phyloP scores from a whole-genome alignment of 2,888 invertebrate genomes.

The Dynastes tityus region DNA sequence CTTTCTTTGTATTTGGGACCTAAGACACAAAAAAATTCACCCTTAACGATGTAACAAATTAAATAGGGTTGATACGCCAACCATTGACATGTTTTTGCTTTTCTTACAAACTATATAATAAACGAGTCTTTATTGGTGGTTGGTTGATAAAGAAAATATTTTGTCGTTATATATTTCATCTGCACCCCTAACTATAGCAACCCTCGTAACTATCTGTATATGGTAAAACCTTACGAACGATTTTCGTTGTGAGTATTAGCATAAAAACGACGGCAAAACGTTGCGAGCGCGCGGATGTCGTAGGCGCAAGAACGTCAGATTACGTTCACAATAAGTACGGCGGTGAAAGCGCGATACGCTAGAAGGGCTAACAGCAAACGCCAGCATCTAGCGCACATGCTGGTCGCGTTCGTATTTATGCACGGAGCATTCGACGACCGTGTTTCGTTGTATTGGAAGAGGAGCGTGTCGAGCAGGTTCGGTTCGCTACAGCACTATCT shows the following conservation, averaged over 20 bases:
- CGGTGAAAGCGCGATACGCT: constrained; percentile 15
- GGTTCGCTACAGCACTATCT: constrained; percentile 25
- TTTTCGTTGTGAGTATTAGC: background rate
- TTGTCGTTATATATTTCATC: too few relatives aligned
- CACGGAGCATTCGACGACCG: constrained; percentile 13
- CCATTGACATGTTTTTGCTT: too few relatives aligned
- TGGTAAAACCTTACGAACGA: too few relatives aligned
- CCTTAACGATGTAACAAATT: too few relatives aligned
- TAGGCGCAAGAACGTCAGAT: constrained; percentile 20
- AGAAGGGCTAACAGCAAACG: constrained; percentile 34
- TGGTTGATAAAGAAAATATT: too few relatives aligned
- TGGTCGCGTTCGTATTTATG: constrained; percentile 27
- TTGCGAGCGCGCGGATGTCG: constrained; percentile 9
- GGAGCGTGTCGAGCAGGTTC: constrained; percentile 11
- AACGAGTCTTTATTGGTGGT: too few relatives aligned
- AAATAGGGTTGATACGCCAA: too few relatives aligned
- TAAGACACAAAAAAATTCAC: too few relatives aligned
- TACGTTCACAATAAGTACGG: constrained; percentile 31
- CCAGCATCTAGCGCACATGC: background rate
- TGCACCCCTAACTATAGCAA: too few relatives aligned
- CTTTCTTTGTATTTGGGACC: too few relatives aligned
- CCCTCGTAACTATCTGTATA: too few relatives aligned
- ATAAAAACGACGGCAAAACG: constrained; percentile 38
- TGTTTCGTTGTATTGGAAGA: background rate
- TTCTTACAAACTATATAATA: too few relatives aligned